These are phyloP conservation scores for Rhysida immarginata DNA, from an alignment of 1,140 invertebrate species.

Conservation along the genomic window DNA sequence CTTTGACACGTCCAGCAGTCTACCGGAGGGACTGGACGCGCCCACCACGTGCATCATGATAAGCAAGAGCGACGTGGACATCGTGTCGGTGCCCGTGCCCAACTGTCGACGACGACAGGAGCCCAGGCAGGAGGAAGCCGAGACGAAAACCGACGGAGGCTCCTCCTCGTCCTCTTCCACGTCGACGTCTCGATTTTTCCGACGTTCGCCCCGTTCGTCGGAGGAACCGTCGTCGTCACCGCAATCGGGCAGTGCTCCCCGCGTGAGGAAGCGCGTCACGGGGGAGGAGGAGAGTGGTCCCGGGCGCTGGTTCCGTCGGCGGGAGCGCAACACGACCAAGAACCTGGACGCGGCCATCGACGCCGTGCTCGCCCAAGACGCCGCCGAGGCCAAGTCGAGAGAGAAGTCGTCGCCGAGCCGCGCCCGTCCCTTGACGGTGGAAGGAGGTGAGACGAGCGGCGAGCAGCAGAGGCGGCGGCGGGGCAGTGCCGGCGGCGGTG, in stretches of 20 bases:
- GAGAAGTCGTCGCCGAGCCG: neutral
- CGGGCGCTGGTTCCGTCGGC: conserved; percentile 2
- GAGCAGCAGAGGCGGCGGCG: conserved; percentile 12
- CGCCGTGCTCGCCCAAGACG: conserved; percentile 25
- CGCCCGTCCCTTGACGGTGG: neutral
- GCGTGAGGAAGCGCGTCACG: too few species aligned
- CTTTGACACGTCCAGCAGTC: conserved; percentile 25
- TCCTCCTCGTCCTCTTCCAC: too few species aligned
- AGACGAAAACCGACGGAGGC: too few species aligned
- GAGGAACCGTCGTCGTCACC: too few species aligned
- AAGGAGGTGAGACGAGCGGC: conserved; percentile 15
- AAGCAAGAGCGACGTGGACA: too few species aligned
- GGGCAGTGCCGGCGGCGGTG: conserved; percentile 14
- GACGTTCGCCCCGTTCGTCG: too few species aligned
- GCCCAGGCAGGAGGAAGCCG: too few species aligned
- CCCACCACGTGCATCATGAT: too few species aligned
- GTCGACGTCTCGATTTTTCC: too few species aligned
- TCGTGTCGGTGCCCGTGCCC: neutral
- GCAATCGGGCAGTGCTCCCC: too few species aligned
- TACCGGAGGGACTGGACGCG: conserved; percentile 26
- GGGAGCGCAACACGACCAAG: conserved; percentile 1
- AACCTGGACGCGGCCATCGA: conserved; percentile 33
- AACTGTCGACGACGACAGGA: too few species aligned
- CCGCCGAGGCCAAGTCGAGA: conserved; percentile 22
- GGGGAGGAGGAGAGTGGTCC: conserved; percentile 1